A percentile compares a stretch with the other conserved stretches of the same genome.
Conservation (phyloP, 1,140 invertebrate genomes). For the Aplysia californica region DNA sequence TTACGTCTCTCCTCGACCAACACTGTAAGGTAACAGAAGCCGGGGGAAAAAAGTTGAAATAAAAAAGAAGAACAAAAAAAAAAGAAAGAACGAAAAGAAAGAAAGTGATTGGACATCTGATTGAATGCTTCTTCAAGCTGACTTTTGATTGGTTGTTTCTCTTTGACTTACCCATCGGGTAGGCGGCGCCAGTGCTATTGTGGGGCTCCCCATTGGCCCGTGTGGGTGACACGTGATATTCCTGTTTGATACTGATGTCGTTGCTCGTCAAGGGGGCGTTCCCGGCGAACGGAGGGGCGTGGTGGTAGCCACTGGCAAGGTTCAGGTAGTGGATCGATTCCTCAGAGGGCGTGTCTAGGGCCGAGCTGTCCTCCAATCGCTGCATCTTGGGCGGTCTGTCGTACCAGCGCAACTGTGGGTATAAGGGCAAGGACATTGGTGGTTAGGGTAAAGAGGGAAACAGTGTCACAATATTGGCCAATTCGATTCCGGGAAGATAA, state of each 20-base stretch:
- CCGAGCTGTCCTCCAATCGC: not conserved
- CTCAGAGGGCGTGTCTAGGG: not conserved
- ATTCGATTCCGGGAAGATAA: too few relatives aligned
- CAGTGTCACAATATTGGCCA: too few relatives aligned
- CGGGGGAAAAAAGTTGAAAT: too few relatives aligned
- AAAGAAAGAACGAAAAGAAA: not conserved
- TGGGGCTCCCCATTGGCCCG: conserved; percentile 16
- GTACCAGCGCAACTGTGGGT: conserved; percentile 15
- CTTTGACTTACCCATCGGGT: conserved; percentile 16
- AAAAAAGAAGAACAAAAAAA: not conserved
- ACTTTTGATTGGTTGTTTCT: not conserved
- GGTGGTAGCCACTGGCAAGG: conserved; percentile 9
- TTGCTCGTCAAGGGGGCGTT: not conserved
- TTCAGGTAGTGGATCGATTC: conserved; percentile 10
- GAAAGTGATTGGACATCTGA: not conserved
- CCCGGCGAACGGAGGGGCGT: not conserved
- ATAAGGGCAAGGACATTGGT: too few relatives aligned
- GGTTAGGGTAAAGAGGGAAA: too few relatives aligned
- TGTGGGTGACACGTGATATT: conserved; percentile 14
- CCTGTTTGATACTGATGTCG: conserved; percentile 19
- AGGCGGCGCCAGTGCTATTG: conserved; percentile 6
- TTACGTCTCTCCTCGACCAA: too few relatives aligned
- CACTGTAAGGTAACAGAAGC: too few relatives aligned
- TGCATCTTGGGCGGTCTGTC: conserved; percentile 11
- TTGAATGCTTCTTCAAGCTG: too few relatives aligned